Base-by-base conservation (phyloP, 1,140 invertebrate species). In the Lasioglossum baleicum region DNA sequence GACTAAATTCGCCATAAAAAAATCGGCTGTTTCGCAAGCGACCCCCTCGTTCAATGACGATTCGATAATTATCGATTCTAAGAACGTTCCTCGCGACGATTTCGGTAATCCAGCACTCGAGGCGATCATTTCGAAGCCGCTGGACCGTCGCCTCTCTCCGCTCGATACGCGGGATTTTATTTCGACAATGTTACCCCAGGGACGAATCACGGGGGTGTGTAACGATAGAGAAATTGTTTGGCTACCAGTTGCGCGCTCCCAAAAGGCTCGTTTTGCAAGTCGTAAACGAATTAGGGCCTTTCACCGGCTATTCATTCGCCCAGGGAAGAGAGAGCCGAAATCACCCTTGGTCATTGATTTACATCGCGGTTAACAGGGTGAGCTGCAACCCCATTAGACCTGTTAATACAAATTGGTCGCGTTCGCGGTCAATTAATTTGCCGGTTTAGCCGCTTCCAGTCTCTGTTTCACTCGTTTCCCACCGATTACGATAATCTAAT, bases 181-280 rank as follows among this genome's bases (percentile, higher is more conserved):
- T 78, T 78, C 58, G 65, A 53, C 80, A 17, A 70, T 66, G 64
- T 22, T 53, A 74, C 86, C 79, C 84, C 56, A 81, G 85, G 85
- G 85, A 86, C 75, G 70, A 67, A 31, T n/a, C 68, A 78, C 70
- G 78, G 63, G 82, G 86, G 69, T 76, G 85, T 67, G 77, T 84
- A 71, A 73, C 86, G 79, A 68, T 71, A 85, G 75, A 84, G 78
- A 86, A 84, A 86, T 83, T 90, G 90, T 91, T 92, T 92, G 90
- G 86, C 91, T 91, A 92, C 91, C 88, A 92, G 91, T 92, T 92
- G 91, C 88, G 81, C 86, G 81, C 86, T 91, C 91, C 91, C 90
- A 88, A 83, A 90, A 91, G 91, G 82, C 90, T 91, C 89, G 87
- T 92, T 91, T 90, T 87, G 86, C 83, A 87, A 90, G 85, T 87